Conservation (phyloP, 2,113 vertebrate genomes). For the Strix aluco region DNA sequence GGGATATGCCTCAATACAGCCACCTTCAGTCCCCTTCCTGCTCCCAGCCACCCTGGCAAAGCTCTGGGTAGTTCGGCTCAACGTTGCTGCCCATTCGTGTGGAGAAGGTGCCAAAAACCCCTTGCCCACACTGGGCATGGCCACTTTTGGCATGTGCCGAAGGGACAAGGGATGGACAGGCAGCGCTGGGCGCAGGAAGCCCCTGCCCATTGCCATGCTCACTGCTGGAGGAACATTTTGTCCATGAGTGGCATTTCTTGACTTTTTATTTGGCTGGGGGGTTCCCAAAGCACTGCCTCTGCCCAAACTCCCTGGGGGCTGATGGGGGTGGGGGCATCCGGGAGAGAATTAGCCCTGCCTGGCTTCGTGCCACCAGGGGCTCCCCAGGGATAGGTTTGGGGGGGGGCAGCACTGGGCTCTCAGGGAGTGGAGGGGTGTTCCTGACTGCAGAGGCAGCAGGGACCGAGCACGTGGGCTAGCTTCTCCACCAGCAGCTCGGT, state of each 20-base stretch:
- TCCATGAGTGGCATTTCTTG: neutral
- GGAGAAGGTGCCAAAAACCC: neutral
- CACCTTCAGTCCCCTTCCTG: rapidly evolving
- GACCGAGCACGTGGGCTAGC: no score
- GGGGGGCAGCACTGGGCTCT: rapidly evolving
- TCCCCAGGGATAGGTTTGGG: rapidly evolving
- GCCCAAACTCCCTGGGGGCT: rapidly evolving
- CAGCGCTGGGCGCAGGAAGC: rapidly evolving
- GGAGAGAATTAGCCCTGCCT: neutral
- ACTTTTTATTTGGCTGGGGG: neutral
- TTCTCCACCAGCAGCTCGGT: neutral
- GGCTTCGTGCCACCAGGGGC: neutral
- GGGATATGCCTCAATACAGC: rapidly evolving
- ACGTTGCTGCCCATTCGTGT: rapidly evolving
- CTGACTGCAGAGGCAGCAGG: neutral
- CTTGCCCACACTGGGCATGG: rapidly evolving
- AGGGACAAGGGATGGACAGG: neutral
- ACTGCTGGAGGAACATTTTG: neutral
- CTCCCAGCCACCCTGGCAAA: neutral
- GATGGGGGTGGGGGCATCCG: rapidly evolving
- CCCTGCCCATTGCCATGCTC: neutral
- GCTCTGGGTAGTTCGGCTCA: neutral
- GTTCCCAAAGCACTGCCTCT: neutral
- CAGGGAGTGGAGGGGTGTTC: no score
- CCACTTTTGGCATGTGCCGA: rapidly evolving